Base-by-base conservation (phyloP, 2,888 invertebrate genomes). In the Catotricha subobsoleta region DNA sequence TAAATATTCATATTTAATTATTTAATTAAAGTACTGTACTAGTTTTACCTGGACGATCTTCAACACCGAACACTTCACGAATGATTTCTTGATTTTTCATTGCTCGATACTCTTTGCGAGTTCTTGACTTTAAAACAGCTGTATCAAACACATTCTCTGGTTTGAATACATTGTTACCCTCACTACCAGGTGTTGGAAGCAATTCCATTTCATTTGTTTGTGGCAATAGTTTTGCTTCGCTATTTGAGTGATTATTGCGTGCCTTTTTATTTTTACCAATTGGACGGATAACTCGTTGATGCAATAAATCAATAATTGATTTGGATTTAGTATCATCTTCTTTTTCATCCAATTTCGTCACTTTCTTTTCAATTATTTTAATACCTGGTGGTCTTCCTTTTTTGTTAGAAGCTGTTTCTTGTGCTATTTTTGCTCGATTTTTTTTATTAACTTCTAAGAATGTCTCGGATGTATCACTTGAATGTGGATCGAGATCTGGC, bases 401-500 rank as follows among this genome's bases (percentile, higher is more conserved):
- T 34, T 40, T 40, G 53, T 60, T 40, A 65, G 66, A 29, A 34
- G 33, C 9, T 13, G 12, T 10, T 12, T 29, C 19, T n/a, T n/a
- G n/a, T n/a, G n/a, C n/a, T 9, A 13, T 35, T 3, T 12, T 28
- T 13, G 69, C 68, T 40, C 71, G 69, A 2, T 68, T 67, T 18
- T 41, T 44, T 34, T 43, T 42, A 13, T 42, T 41, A 29, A 21
- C 30, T 33, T 46, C 46, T 27, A 43, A 34, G 44, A 43, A 47
- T 6, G 44, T 39, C 36, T 50, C 49, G 7, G 50, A 50, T 12
- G 77, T 78, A n/a, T 78, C 78, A 23, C 73, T 68, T 5, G 78
- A 78, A 51, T 72, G 74, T 2, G 79, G 76, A 52, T 83, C 83
- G 45, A 83, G 62, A 54, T 83, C 83, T 2, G 82, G 83, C 40